phyloP scores from a whole-genome alignment of 2,113 vertebrate genomes.

The Bubo scandiacus region DNA sequence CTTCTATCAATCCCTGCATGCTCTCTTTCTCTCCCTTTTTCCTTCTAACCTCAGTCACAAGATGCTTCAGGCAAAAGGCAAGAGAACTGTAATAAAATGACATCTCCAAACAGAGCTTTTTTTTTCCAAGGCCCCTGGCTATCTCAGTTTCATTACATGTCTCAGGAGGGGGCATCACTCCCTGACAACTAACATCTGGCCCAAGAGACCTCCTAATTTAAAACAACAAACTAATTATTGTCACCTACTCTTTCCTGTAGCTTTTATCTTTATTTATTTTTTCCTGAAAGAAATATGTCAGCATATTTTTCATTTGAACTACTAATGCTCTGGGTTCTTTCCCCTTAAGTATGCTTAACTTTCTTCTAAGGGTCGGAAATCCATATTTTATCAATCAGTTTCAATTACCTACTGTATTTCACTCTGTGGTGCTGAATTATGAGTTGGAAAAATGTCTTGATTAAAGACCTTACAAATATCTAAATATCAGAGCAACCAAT shows the following conservation, averaged over 20 bases:
- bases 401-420: constrained; percentile 58
- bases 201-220: constrained; percentile 71
- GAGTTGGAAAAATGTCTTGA: constrained; percentile 62
- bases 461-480: constrained; percentile 67
- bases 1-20: not conserved
- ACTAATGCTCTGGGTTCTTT: not conserved
- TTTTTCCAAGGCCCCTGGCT: not conserved
- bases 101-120: not conserved
- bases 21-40: not conserved
- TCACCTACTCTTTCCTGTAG: constrained; percentile 67
- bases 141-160: constrained; percentile 68
- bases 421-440: constrained; percentile 34
- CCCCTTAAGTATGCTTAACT: constrained; percentile 31
- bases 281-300: constrained; percentile 18
- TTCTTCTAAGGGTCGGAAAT: constrained; percentile 45
- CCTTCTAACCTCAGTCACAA: not conserved
- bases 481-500: constrained; percentile 14
- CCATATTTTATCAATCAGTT: constrained; percentile 59
- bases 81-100: not conserved
- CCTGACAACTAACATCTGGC: constrained; percentile 74
- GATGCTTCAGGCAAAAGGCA: constrained; percentile 31
- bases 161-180: constrained; percentile 68
- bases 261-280: constrained; percentile 59
- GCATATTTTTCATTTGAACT: constrained; percentile 26
- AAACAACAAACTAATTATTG: constrained; percentile 74